A percentile compares a stretch with the other conserved stretches of the same genome.
Conservation (phyloP, 2,888 invertebrate species). For the Spilosoma lubricipeda region DNA sequence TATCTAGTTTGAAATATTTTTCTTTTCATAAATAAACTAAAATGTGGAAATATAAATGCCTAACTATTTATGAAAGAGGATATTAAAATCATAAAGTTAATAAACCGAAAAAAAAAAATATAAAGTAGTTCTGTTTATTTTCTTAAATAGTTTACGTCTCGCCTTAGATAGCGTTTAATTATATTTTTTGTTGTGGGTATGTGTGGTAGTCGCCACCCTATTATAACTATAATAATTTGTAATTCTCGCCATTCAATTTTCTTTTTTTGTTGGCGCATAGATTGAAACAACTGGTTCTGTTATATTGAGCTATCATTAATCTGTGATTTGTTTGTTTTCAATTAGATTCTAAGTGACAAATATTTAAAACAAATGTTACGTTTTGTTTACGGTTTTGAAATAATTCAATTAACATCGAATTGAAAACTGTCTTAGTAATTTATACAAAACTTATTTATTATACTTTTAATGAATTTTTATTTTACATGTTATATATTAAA, state of each 20-base stretch:
- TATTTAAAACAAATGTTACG: background rate
- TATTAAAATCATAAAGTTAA: background rate
- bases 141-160: too few species aligned
- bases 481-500: background rate
- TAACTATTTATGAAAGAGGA: background rate
- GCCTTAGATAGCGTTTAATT: background rate
- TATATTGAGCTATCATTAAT: background rate
- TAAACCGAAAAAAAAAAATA: too few species aligned
- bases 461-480: background rate
- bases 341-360: too few species aligned
- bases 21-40: background rate
- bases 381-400: background rate
- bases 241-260: background rate
- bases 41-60: too few species aligned
- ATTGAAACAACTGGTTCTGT: background rate
- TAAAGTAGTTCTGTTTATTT: too few species aligned
- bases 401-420: background rate
- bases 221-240: background rate
- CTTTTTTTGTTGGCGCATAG: background rate
- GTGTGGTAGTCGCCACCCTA: too few species aligned
- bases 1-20: background rate
- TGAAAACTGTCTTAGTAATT: background rate
- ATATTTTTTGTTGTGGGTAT: background rate
- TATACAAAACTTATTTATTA: background rate
- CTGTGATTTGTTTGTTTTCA: background rate